Evolutionary conservation across 2,113 vertebrate genomes (phyloP).

Genomic region (Epinephelus fuscoguttatus): DNA sequence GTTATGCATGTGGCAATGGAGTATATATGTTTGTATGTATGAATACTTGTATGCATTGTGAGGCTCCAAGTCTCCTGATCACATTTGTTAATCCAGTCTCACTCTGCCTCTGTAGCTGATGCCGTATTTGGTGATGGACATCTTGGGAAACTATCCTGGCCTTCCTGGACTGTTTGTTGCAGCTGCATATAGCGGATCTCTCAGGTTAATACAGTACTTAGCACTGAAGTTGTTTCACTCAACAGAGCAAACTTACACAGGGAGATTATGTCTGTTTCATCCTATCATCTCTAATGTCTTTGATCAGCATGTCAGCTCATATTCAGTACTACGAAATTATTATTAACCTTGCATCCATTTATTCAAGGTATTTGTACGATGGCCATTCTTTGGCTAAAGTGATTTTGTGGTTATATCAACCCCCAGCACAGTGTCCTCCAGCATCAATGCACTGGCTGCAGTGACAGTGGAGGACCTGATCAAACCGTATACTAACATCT

Average conservation of each 20-base stretch:
- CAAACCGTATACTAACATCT: slow-evolving; percentile 81
- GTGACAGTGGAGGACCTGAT: slow-evolving; percentile 91
- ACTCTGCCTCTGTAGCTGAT: slow-evolving; percentile 78
- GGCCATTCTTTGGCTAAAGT: neutral
- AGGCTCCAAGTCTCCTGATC: neutral
- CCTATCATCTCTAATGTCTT: neutral
- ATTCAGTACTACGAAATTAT: neutral
- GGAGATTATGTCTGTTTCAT: neutral
- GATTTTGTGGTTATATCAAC: neutral
- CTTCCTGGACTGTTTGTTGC: slow-evolving; percentile 89
- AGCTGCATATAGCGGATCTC: slow-evolving; percentile 87
- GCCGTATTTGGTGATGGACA: slow-evolving; percentile 88
- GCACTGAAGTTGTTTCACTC: neutral
- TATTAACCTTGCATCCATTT: neutral
- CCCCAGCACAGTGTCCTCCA: slow-evolving; percentile 91
- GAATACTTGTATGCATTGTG: neutral
- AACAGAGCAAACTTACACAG: neutral
- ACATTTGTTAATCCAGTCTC: neutral
- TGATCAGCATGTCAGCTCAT: neutral
- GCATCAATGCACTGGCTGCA: slow-evolving; percentile 89
- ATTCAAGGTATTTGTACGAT: neutral
- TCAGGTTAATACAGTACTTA: slow-evolving; percentile 77
- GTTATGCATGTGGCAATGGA: too few relatives aligned
- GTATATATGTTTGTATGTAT: neutral
- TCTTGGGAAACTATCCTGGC: slow-evolving; percentile 83